Conservation (phyloP, 2,113 vertebrate genomes). For the Rattus norvegicus region DNA sequence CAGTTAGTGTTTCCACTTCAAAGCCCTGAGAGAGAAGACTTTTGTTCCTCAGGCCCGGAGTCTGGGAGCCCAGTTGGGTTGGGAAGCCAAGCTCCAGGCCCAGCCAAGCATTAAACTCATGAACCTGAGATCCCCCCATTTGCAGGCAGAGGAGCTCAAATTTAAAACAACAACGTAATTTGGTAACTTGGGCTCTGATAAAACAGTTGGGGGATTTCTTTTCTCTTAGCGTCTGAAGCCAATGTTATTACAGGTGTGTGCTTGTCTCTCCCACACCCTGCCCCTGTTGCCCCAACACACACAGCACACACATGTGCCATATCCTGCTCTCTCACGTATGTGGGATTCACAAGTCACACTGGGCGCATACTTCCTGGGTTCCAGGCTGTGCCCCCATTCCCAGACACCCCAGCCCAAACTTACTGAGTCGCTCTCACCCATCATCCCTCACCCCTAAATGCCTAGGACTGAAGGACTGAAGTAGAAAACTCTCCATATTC, state of each 20-base stretch:
- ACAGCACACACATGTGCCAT: not conserved
- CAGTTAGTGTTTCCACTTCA: constrained; percentile 91
- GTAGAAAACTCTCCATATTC: not conserved
- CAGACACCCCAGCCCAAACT: not conserved
- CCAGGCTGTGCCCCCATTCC: not conserved
- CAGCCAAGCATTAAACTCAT: constrained; percentile 86
- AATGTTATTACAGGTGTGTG: constrained; percentile 83
- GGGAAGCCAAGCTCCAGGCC: constrained; percentile 84
- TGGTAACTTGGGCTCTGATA: constrained; percentile 80
- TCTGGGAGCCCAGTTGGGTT: constrained; percentile 72
- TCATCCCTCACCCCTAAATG: not conserved
- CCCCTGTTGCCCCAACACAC: constrained; percentile 11
- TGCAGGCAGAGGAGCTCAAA: constrained; percentile 79
- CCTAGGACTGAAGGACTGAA: not conserved
- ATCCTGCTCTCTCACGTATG: not conserved
- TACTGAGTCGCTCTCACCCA: not conserved
- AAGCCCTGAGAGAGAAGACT: constrained; percentile 88
- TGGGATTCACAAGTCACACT: not conserved
- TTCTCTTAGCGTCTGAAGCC: constrained; percentile 77
- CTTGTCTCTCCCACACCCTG: constrained; percentile 65
- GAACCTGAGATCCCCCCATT: constrained; percentile 85
- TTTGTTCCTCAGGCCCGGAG: constrained; percentile 85
- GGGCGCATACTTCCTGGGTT: accelerated
- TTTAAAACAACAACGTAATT: constrained; percentile 82
- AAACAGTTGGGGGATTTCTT: constrained; percentile 82